A percentile compares a stretch with the other conserved stretches of the same genome.
phyloP scores from a whole-genome alignment of 2,888 invertebrate species.

The Calliphora vomitoria region DNA sequence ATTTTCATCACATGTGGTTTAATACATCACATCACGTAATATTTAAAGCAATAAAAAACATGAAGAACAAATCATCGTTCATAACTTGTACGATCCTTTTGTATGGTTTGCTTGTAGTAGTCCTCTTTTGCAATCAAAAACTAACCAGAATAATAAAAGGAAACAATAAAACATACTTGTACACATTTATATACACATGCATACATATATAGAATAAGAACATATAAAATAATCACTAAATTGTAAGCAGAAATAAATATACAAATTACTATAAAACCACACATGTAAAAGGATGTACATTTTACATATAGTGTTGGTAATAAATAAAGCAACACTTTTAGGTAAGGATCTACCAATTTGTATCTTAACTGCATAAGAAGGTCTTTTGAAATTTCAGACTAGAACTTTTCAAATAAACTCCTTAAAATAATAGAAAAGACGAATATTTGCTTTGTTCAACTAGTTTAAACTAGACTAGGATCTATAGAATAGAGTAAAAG shows the following conservation, averaged over 20 bases:
- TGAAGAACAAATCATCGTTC: background rate
- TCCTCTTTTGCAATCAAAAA: background rate
- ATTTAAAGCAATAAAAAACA: slow-evolving; percentile 25
- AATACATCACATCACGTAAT: slow-evolving; percentile 43
- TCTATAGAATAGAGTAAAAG: too few relatives aligned
- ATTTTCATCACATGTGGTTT: slow-evolving; percentile 52
- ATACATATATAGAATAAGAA: background rate
- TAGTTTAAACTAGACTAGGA: too few relatives aligned
- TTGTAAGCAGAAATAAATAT: background rate
- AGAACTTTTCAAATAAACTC: too few relatives aligned
- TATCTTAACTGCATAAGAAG: too few relatives aligned
- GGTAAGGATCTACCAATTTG: too few relatives aligned
- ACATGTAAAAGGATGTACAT: background rate
- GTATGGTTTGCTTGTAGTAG: background rate
- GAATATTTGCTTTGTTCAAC: too few relatives aligned
- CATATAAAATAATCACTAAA: slow-evolving; percentile 2
- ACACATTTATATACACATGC: background rate
- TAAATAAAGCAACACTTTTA: too few relatives aligned
- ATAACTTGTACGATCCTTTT: background rate
- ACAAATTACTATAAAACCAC: background rate
- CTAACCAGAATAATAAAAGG: slow-evolving; percentile 1
- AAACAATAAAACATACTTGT: background rate
- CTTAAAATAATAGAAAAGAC: too few relatives aligned
- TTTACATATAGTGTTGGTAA: too few relatives aligned
- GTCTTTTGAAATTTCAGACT: too few relatives aligned